Conservation (phyloP, 2,797 vertebrate genomes). For the Ambastaia sidthimunki region DNA sequence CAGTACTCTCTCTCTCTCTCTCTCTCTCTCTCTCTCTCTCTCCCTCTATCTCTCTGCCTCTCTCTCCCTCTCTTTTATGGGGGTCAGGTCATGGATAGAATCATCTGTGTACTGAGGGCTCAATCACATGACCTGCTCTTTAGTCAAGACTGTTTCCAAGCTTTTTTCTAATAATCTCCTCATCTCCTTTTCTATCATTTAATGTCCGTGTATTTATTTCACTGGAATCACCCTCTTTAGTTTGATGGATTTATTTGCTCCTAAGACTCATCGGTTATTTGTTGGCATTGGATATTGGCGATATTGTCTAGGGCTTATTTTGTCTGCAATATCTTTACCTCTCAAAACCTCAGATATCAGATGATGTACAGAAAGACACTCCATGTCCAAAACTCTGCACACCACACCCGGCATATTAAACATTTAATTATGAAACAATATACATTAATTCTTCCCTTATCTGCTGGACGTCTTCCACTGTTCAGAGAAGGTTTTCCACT, state of each 20-base stretch:
- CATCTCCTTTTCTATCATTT: neutral
- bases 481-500: no score
- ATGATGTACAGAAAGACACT: no score
- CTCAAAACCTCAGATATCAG: neutral
- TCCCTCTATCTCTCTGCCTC: neutral
- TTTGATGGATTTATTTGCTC: neutral
- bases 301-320: no score
- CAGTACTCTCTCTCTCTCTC: neutral
- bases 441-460: no score
- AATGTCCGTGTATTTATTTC: neutral
- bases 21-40: constrained; percentile 1
- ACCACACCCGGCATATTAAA: no score
- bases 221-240: neutral
- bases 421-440: no score
- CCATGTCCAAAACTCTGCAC: no score
- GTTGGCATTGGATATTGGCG: neutral
- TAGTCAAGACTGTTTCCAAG: neutral
- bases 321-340: neutral
- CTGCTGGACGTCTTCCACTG: no score
- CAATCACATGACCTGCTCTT: constrained; percentile 10
- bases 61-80: neutral
- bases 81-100: neutral
- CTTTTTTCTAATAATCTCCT: neutral
- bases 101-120: constrained; percentile 3
- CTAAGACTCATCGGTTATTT: neutral